Conservation (phyloP, 2,888 invertebrate species). For the Desoria tigrina region DNA sequence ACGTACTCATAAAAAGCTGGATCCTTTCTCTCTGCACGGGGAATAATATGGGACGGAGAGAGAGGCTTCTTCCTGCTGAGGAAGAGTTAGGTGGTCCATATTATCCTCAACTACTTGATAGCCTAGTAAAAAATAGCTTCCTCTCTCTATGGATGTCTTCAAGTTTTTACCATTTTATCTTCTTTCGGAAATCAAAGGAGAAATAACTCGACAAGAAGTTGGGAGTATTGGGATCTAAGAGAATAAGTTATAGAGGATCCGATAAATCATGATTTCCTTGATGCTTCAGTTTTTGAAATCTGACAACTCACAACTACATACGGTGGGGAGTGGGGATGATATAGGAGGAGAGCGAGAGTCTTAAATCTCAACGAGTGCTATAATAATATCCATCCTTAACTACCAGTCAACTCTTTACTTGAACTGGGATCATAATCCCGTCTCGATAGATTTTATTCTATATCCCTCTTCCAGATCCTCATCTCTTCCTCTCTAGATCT, state of each 20-base stretch:
- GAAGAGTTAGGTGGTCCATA: not conserved
- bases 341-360: too few species aligned
- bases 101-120: not conserved
- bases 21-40: too few species aligned
- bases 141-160: not conserved
- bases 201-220: not conserved
- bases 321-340: not conserved
- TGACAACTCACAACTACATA: slow-evolving; percentile 23
- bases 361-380: too few species aligned
- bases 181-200: slow-evolving; percentile 10
- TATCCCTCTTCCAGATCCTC: not conserved
- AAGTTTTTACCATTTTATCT: slow-evolving; percentile 9
- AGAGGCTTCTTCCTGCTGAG: not conserved
- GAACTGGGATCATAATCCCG: not conserved
- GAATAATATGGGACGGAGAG: not conserved
- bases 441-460: not conserved
- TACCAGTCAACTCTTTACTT: too few species aligned
- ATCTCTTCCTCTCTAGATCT: not conserved
- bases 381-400: too few species aligned
- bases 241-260: slow-evolving; percentile 8
- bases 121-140: too few species aligned
- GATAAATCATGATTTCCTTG: slow-evolving; percentile 39
- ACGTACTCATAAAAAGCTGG: slow-evolving; percentile 6
- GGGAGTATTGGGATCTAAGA: too few species aligned
- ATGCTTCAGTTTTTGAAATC: slow-evolving; percentile 35